These are phyloP conservation scores for Sylvia atricapilla DNA, from an alignment of 2,113 vertebrate species.

Conservation along the genomic window DNA sequence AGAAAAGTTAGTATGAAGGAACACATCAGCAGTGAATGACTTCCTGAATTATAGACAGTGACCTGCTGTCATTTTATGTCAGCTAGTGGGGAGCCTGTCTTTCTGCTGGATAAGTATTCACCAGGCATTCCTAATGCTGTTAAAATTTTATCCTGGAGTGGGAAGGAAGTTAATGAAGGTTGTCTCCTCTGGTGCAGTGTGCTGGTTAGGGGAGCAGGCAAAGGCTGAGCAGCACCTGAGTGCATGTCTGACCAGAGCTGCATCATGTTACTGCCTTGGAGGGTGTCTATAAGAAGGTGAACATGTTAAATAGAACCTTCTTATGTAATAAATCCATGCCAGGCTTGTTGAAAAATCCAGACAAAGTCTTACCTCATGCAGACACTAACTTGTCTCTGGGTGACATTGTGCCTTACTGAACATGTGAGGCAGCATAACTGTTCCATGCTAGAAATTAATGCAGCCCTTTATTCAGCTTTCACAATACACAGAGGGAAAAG, in stretches of 20 bases:
- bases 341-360: background rate
- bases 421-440: fast-evolving
- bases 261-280: background rate
- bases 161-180: background rate
- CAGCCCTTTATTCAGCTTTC: background rate
- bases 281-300: background rate
- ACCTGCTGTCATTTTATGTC: background rate
- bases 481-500: background rate
- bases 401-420: background rate
- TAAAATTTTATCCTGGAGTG: background rate
- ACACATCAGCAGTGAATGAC: background rate
- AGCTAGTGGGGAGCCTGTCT: background rate
- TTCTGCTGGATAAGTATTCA: background rate
- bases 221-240: background rate
- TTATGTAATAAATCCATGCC: background rate
- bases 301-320: background rate
- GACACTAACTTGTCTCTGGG: background rate
- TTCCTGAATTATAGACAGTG: background rate
- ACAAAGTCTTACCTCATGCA: background rate
- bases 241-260: background rate
- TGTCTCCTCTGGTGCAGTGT: background rate
- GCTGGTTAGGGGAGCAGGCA: background rate
- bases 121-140: background rate
- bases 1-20: background rate
- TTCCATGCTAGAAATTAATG: background rate